These are phyloP conservation scores for Calidris pugnax DNA, from an alignment of 2,113 vertebrate genomes.

Conservation along the genomic window DNA sequence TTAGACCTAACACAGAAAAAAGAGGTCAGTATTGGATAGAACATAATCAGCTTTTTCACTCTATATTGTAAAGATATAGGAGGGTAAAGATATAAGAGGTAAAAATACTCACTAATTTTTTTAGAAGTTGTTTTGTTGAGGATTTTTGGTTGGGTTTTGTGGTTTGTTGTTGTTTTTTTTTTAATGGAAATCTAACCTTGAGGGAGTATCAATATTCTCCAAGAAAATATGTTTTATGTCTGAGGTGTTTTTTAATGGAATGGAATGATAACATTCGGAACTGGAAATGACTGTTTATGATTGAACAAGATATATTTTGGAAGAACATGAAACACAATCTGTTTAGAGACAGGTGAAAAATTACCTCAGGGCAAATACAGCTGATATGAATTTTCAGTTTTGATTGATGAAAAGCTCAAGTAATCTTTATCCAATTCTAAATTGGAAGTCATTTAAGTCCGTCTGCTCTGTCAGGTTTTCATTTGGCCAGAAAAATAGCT, in stretches of 20 bases:
- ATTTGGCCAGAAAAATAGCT: background rate
- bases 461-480: background rate
- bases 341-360: slow-evolving; percentile 7
- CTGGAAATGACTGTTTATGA: background rate
- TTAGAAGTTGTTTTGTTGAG: rapidly evolving
- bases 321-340: background rate
- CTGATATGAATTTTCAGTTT: background rate
- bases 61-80: background rate
- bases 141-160: rapidly evolving
- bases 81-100: background rate
- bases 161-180: background rate
- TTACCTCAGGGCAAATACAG: background rate
- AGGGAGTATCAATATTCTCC: background rate
- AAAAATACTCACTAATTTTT: background rate
- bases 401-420: slow-evolving; percentile 31
- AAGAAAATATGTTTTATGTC: background rate
- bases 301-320: slow-evolving; percentile 9
- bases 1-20: background rate
- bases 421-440: background rate
- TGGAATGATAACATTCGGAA: background rate
- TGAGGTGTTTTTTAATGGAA: background rate
- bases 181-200: background rate
- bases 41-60: background rate
- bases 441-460: background rate
- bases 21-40: background rate